Conservation (phyloP, 2,797 vertebrate genomes). For the Myioborus miniatus region DNA sequence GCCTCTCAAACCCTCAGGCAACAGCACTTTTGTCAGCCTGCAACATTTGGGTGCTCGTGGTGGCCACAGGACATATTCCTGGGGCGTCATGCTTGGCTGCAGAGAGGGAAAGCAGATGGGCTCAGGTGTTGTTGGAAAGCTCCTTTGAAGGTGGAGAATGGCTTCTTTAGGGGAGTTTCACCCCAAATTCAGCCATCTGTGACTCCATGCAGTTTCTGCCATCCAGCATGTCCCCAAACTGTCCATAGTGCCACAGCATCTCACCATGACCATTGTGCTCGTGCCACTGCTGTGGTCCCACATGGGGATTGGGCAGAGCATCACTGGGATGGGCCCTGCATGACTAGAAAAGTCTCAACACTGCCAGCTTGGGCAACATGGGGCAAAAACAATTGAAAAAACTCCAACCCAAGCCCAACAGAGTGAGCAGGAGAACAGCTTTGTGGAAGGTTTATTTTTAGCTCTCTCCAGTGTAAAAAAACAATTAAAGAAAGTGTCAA, state of each 20-base stretch:
- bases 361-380: rapidly evolving
- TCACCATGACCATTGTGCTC: rapidly evolving
- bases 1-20: not conserved
- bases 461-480: not conserved
- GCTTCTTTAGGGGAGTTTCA: not conserved
- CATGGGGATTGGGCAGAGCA: rapidly evolving
- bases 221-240: not conserved
- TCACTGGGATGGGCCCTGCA: not conserved
- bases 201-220: rapidly evolving
- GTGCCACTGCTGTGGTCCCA: rapidly evolving
- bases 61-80: not conserved
- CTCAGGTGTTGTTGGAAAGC: not conserved
- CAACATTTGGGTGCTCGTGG: not conserved
- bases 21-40: not conserved
- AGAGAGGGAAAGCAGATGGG: not conserved
- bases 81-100: not conserved
- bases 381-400: not conserved
- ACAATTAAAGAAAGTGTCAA: not conserved
- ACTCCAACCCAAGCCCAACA: not conserved
- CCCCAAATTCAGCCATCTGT: not conserved
- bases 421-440: not conserved
- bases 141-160: not conserved
- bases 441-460: not conserved
- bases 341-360: not conserved
- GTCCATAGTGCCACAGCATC: not conserved